Base-by-base conservation (phyloP, 1,140 invertebrate genomes). In the Ips nitidus region DNA sequence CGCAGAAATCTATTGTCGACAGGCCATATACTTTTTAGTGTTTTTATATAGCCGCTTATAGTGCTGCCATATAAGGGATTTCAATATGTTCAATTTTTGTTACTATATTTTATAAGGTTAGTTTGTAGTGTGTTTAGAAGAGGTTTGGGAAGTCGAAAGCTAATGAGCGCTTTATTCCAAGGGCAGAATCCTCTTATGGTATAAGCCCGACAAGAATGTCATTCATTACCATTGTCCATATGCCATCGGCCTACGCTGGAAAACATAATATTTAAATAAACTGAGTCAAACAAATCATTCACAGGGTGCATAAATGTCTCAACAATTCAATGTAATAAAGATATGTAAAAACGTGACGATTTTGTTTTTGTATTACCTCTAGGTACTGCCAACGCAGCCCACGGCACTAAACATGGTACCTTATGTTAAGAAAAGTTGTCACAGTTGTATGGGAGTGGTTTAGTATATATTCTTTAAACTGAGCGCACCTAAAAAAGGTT, bases 291-390 rank as follows among this genome's bases (percentile, higher is more conserved):
- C 63, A 65, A 65, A 65, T 65, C 63, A 65, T 56, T 65, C 63
- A 65, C 40, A 38, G 65, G 65, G 65, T 66, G 65, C 65, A 66
- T 66, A 66, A 47, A 66, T 59, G 56, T 59, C 55, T 58, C 55
- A 36, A 66, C 65, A 66, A 66, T 66, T 66, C 42, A 58, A 66
- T 59, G 65, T 66, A 66, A 66, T 66, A 66, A 66, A 66, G 65
- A 66, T 69, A 69, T 69, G 66, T 62, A 62, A 62, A 69, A 62
- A 69, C 66, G 66, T 69, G 66, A 69, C 58, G 66, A 69, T 69
- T 69, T 69, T 69, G 66, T 69, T 69, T 69, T 69, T 61, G 57
- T 69, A 61, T 37, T 69, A 57, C 58, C 52, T 57, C 59, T 55
- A 52, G 66, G 45, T 61, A 61, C 66, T 53, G 60, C 58, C 66